phyloP scores from a whole-genome alignment of 2,888 invertebrate genomes.

The Spisula subtruncata region DNA sequence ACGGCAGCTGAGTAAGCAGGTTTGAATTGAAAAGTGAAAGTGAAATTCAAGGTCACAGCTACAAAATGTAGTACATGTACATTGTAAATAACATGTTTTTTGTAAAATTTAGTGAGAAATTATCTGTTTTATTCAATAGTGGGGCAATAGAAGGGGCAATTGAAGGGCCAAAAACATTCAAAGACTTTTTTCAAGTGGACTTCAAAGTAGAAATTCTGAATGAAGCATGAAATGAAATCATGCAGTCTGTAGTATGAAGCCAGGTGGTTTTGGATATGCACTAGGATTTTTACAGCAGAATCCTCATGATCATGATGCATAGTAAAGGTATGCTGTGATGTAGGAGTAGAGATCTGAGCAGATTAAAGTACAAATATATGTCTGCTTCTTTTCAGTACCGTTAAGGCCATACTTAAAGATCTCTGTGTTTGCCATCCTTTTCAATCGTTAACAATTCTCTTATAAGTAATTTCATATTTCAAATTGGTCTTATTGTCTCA shows the following conservation, averaged over 20 bases:
- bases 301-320: slow-evolving; percentile 35
- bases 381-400: slow-evolving; percentile 21
- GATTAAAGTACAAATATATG: slow-evolving; percentile 36
- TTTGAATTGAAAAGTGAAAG: no score
- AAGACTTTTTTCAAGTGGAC: no score
- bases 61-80: no score
- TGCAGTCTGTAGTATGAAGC: background rate
- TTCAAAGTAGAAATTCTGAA: background rate
- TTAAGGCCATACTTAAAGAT: background rate
- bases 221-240: background rate
- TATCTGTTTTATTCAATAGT: no score
- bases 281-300: background rate
- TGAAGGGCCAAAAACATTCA: no score
- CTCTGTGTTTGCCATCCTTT: background rate
- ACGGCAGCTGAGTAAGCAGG: background rate
- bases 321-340: slow-evolving; percentile 39
- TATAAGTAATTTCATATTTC: no score
- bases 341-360: slow-evolving; percentile 18
- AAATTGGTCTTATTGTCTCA: no score
- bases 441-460: no score
- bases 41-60: no score
- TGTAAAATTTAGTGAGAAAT: no score
- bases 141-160: no score
- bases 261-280: slow-evolving; percentile 1
- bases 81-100: no score